Evolutionary conservation across 64 coral and sea anemone genomes (phyloP).

Genomic region (Pachyseris speciosa): DNA sequence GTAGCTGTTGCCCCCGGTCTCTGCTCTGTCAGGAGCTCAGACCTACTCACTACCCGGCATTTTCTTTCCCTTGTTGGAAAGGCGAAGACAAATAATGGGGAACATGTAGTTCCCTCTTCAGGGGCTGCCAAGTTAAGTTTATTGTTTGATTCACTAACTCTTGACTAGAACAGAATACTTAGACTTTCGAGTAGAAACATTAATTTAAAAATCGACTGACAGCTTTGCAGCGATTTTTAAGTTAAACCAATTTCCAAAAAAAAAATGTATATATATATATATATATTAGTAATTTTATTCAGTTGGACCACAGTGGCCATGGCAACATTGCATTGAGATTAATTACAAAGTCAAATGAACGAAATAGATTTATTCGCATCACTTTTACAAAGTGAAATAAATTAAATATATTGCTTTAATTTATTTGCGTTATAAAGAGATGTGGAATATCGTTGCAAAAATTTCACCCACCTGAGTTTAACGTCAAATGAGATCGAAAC

Average conservation of each 20-base stretch:
- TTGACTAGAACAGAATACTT: neutral
- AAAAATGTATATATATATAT: neutral
- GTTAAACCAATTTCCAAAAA: neutral
- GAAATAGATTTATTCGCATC: neutral
- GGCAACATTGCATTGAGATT: neutral
- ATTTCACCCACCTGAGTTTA: neutral
- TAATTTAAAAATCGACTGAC: neutral
- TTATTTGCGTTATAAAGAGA: neutral
- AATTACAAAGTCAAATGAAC: neutral
- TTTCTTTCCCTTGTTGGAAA: neutral
- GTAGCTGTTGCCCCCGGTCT: neutral
- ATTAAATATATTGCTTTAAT: neutral
- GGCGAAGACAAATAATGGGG: neutral
- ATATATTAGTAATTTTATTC: neutral
- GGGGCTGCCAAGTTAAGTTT: too few species aligned
- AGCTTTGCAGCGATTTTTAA: too few species aligned
- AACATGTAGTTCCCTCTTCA: neutral
- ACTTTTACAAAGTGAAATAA: neutral
- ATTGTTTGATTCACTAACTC: neutral
- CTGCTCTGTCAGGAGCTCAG: too few species aligned
- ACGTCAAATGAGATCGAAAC: neutral
- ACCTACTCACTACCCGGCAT: too few species aligned
- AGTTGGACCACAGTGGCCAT: neutral
- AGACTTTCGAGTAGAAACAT: too few species aligned
- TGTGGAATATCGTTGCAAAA: neutral